A percentile compares a stretch with the other conserved stretches of the same genome.
phyloP scores from a whole-genome alignment of 2,888 invertebrate species.

The Patella pellucida region DNA sequence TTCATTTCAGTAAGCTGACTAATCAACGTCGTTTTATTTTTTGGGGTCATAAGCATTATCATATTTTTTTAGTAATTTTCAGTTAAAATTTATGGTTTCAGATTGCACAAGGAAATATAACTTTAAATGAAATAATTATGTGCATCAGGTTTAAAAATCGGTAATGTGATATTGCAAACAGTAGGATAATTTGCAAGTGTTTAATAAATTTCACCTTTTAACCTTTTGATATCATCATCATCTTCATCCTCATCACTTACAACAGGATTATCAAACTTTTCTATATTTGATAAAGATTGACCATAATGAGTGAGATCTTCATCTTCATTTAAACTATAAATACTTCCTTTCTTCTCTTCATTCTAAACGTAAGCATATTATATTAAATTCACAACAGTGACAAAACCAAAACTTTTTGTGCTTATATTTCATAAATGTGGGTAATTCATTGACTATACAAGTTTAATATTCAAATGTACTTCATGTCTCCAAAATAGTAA shows the following conservation, averaged over 20 bases:
- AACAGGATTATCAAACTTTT: conserved; percentile 87
- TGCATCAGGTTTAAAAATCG: too few relatives aligned
- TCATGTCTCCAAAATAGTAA: too few relatives aligned
- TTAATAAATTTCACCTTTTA: neutral
- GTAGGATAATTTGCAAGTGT: too few relatives aligned
- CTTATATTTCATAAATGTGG: neutral
- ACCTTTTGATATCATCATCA: conserved; percentile 75
- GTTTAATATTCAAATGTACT: neutral
- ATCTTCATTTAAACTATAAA: conserved; percentile 90
- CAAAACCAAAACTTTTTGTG: neutral
- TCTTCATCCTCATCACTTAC: conserved; percentile 80
- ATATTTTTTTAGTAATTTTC: too few relatives aligned
- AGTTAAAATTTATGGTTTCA: too few relatives aligned
- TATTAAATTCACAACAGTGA: neutral
- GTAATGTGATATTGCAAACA: too few relatives aligned
- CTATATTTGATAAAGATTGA: conserved; percentile 88
- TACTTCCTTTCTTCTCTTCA: conserved; percentile 72
- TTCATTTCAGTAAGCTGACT: too few relatives aligned
- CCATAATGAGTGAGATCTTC: conserved; percentile 89
- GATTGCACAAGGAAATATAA: too few relatives aligned
- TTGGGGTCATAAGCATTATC: too few relatives aligned
- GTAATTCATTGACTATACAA: conserved; percentile 1
- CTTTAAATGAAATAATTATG: too few relatives aligned
- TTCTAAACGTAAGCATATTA: neutral
- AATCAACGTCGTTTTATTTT: too few relatives aligned